Conservation (phyloP, 2,797 vertebrate genomes). For the Sebastolobus altivelis region DNA sequence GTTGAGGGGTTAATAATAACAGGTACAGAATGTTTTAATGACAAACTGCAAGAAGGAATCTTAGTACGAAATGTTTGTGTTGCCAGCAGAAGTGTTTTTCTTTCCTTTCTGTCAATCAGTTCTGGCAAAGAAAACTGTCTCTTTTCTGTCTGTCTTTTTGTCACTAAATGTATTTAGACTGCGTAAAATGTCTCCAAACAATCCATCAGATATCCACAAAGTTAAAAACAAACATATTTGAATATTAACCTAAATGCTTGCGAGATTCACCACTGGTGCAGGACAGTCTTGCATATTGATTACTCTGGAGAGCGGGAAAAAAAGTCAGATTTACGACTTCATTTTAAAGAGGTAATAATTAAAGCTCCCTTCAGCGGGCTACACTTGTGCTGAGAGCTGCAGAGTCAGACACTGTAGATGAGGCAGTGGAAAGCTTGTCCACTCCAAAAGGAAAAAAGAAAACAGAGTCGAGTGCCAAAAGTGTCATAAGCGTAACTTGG, state of each 20-base stretch:
- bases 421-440: slow-evolving; percentile 29
- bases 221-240: neutral
- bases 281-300: slow-evolving; percentile 32
- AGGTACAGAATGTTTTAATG: neutral
- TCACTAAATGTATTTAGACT: neutral
- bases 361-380: slow-evolving; percentile 17
- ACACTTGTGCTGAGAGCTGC: slow-evolving; percentile 24
- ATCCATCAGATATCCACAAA: neutral
- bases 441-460: slow-evolving; percentile 11
- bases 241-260: neutral
- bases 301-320: neutral
- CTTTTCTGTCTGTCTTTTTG: neutral
- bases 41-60: slow-evolving; percentile 10
- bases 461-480: slow-evolving; percentile 32
- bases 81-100: slow-evolving; percentile 29
- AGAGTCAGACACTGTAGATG: slow-evolving; percentile 29
- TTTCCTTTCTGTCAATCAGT: slow-evolving; percentile 25
- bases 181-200: neutral
- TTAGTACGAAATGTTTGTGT: slow-evolving; percentile 25
- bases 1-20: neutral
- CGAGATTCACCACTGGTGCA: neutral
- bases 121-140: neutral
- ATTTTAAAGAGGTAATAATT: slow-evolving; percentile 40
- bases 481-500: slow-evolving; percentile 37
- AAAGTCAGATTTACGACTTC: slow-evolving; percentile 28